These are phyloP conservation scores for Xylophagus ater DNA, from an alignment of 2,888 invertebrate genomes.

Conservation along the genomic window DNA sequence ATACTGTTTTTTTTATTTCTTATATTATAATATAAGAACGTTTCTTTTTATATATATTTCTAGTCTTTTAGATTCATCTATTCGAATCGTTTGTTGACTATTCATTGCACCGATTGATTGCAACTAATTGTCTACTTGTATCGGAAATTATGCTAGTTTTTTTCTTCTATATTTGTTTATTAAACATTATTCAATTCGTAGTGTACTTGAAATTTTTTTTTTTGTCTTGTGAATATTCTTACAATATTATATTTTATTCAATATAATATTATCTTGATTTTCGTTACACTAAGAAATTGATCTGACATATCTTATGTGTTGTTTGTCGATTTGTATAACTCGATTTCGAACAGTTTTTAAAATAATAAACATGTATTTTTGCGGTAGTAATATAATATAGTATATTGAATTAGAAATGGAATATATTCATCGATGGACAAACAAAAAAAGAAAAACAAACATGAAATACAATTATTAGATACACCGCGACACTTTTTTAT, in stretches of 20 bases:
- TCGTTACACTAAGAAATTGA: not conserved
- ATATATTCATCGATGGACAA: too few relatives aligned
- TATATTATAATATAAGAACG: too few relatives aligned
- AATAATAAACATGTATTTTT: too few relatives aligned
- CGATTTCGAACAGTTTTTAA: too few relatives aligned
- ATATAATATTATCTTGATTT: not conserved
- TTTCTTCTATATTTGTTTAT: not conserved
- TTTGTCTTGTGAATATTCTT: not conserved
- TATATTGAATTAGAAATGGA: too few relatives aligned
- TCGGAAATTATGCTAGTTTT: slow-evolving; percentile 6
- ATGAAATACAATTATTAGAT: slow-evolving; percentile 6
- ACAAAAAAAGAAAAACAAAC: not conserved
- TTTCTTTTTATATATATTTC: too few relatives aligned
- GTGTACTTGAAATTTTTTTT: not conserved
- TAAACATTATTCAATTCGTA: not conserved
- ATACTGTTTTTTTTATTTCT: too few relatives aligned
- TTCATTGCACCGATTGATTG: slow-evolving; percentile 13
- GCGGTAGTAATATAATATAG: too few relatives aligned
- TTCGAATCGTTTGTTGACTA: not conserved
- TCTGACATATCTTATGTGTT: not conserved
- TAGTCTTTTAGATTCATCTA: too few relatives aligned
- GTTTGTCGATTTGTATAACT: not conserved
- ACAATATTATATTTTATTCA: not conserved
- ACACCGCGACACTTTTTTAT: slow-evolving; percentile 13
- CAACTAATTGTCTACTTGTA: slow-evolving; percentile 15